Evolutionary conservation across 1,140 invertebrate species (phyloP), one percentile per base, ranked within the genome.

Genomic region (Drosophila punjabiensis): DNA sequence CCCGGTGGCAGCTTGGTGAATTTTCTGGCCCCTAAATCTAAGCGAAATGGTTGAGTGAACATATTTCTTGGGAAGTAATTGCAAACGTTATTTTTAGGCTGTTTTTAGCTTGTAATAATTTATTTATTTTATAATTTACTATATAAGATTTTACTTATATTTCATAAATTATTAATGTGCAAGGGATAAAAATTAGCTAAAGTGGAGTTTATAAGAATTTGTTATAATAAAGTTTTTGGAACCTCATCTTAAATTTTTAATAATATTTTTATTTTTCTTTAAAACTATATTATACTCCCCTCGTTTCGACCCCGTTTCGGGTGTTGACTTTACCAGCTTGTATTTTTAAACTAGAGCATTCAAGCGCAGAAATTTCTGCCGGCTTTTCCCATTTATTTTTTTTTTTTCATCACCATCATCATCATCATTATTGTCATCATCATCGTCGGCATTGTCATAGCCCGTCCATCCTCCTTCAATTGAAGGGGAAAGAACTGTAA

Each of bases 271-370:
- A 3, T 35, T 8, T 5, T 32, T 24, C 14, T 20, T 28, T 11
- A 3, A 37, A 37, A n/a, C 24, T 8, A 39, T 16, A 0, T 66
- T 8, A n/a, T n/a, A 4, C 16, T 1, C 2, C 18, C 13, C 41
- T 30, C 39, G 11, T 24, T 53, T n/a, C 48, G 62, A 24, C 18
- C 39, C 24, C 62, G 45, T 41, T 43, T 81, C 56, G 20, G 53
- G 37, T 59, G 67, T 68, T 78, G 47, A 52, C 52, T 74, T 77
- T 50, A 48, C 37, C 48, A 24, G 55, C 32, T 47, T 60, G 43
- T 66, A 60, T 69, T 69, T 76, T 77, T 69, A 55, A 86, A 86
- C 20, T 79, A 52, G 65, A 84, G 58, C 62, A 62, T 50, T 74
- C 55, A 20, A 68, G 67, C 47, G 39, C 9, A 58, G 67, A 82